Percentiles rank a stretch among this genome's conserved stretches.
Conservation (phyloP, 2,888 invertebrate species). For the Serripes groenlandicus region DNA sequence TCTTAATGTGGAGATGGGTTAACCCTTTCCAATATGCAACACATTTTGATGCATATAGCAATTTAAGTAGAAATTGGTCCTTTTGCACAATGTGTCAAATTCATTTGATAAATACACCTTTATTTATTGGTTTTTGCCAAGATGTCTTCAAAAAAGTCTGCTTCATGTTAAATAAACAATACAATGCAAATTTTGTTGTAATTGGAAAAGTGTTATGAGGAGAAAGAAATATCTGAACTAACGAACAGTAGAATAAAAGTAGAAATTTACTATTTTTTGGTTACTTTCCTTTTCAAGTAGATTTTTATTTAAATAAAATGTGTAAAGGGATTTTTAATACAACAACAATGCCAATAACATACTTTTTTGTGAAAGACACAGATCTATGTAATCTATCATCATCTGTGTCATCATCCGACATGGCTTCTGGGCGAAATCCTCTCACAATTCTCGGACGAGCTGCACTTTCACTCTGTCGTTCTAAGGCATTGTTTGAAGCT, state of each 20-base stretch:
- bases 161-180: background rate
- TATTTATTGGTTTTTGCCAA: too few relatives aligned
- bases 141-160: too few relatives aligned
- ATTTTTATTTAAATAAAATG: too few relatives aligned
- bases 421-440: slow-evolving; percentile 69
- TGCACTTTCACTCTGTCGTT: slow-evolving; percentile 66
- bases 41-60: too few relatives aligned
- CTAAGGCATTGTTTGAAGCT: slow-evolving; percentile 69
- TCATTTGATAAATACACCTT: too few relatives aligned
- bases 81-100: too few relatives aligned
- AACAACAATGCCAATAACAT: background rate
- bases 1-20: too few relatives aligned
- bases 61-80: too few relatives aligned
- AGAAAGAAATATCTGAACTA: background rate
- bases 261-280: background rate
- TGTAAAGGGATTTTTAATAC: background rate
- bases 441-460: slow-evolving; percentile 68
- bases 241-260: background rate
- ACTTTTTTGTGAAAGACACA: slow-evolving; percentile 63
- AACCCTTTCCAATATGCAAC: too few relatives aligned
- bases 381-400: slow-evolving; percentile 53
- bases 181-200: background rate
- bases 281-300: too few relatives aligned
- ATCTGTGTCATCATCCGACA: slow-evolving; percentile 56
- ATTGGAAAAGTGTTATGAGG: background rate